Evolutionary conservation across 2,113 vertebrate genomes (phyloP).

Genomic region (Pholis gunnellus): DNA sequence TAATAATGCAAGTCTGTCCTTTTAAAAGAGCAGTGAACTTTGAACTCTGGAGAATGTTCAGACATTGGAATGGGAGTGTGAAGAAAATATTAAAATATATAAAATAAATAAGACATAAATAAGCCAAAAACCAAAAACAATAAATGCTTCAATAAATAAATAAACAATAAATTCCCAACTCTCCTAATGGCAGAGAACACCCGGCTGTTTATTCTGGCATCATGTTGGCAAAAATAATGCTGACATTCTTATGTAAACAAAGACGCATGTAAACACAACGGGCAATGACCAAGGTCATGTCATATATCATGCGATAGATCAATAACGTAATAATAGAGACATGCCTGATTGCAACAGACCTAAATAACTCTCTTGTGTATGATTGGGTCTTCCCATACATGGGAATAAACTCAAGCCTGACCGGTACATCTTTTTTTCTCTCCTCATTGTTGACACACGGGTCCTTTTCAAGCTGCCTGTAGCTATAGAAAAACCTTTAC

Average conservation of each 20-base stretch:
- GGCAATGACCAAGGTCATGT: background rate
- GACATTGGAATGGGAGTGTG: background rate
- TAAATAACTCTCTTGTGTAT: background rate
- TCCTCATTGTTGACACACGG: background rate
- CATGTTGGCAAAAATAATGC: background rate
- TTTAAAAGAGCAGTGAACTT: background rate
- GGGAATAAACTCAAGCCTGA: background rate
- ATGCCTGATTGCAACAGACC: background rate
- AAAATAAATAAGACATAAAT: background rate
- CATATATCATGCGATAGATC: background rate
- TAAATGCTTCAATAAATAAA: background rate
- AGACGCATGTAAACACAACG: background rate
- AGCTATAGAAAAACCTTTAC: conserved; percentile 13
- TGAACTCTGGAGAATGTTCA: background rate
- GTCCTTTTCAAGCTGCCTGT: background rate
- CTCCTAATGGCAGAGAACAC: background rate
- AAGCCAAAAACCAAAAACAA: background rate
- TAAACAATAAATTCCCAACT: background rate
- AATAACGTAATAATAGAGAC: background rate
- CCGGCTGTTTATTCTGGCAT: background rate
- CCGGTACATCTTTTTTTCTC: too few species aligned
- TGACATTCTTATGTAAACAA: background rate
- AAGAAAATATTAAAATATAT: background rate
- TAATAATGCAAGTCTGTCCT: background rate
- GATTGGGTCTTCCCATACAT: background rate